Percentiles rank a stretch among this genome's conserved stretches.
phyloP scores from a whole-genome alignment of 1,140 invertebrate genomes.

The Calephelis nemesis region DNA sequence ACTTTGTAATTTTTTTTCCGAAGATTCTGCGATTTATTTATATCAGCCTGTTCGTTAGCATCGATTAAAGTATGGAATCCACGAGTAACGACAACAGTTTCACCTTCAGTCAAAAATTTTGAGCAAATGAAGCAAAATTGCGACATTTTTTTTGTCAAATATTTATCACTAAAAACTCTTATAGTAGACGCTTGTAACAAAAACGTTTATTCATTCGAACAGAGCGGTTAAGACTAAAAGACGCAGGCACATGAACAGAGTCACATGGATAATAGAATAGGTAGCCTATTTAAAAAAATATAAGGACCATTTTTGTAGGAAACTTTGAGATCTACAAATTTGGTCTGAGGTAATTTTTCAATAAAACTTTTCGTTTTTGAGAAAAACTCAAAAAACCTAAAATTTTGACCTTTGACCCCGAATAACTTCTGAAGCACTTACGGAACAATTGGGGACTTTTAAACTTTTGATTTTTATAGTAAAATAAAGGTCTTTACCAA shows the following conservation, averaged over 20 bases:
- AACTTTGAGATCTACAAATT: too few relatives aligned
- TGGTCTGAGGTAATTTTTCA: too few relatives aligned
- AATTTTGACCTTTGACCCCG: too few relatives aligned
- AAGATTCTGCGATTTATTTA: slow-evolving; percentile 29
- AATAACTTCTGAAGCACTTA: too few relatives aligned
- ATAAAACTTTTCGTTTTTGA: too few relatives aligned
- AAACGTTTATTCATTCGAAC: not conserved
- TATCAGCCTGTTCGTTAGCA: slow-evolving; percentile 30
- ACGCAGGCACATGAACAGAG: slow-evolving; percentile 86
- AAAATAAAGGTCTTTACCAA: too few relatives aligned
- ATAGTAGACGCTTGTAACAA: not conserved
- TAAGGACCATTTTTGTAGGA: too few relatives aligned
- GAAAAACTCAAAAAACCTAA: too few relatives aligned
- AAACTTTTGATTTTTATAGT: too few relatives aligned
- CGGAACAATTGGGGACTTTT: too few relatives aligned
- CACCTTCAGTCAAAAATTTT: not conserved
- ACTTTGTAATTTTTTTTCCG: slow-evolving; percentile 41
- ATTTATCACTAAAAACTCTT: not conserved
- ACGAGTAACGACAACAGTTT: not conserved
- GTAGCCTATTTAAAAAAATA: too few relatives aligned
- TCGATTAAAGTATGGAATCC: not conserved
- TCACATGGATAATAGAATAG: not conserved
- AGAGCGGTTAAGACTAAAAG: not conserved
- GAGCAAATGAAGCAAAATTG: not conserved
- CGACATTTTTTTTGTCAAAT: not conserved